Conservation (phyloP, 2,888 invertebrate species). For the Apamea anceps region DNA sequence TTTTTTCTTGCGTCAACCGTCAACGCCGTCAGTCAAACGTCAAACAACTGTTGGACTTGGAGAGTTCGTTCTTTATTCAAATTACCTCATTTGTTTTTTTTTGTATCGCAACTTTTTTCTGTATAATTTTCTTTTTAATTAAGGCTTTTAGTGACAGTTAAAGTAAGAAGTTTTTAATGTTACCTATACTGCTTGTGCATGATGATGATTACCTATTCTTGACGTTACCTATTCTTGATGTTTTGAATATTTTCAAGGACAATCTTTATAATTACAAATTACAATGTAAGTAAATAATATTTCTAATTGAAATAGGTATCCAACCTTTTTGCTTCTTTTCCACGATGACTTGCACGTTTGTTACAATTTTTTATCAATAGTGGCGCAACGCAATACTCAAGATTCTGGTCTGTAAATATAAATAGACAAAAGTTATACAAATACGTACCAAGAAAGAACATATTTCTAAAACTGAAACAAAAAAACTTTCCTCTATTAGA, state of each 20-base stretch:
- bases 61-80: slow-evolving; percentile 37
- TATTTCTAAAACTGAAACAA: slow-evolving; percentile 49
- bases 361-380: slow-evolving; percentile 1
- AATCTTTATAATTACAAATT: slow-evolving; percentile 14
- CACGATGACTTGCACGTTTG: slow-evolving; percentile 1
- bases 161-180: neutral
- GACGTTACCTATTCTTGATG: neutral
- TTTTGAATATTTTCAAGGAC: slow-evolving; percentile 7
- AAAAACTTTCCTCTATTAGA: slow-evolving; percentile 54
- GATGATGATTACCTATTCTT: too few relatives aligned
- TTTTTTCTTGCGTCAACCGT: slow-evolving; percentile 50
- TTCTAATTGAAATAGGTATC: slow-evolving; percentile 1
- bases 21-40: slow-evolving; percentile 33
- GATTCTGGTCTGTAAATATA: slow-evolving; percentile 11
- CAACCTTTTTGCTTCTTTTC: slow-evolving; percentile 10
- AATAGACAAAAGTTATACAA: slow-evolving; percentile 25
- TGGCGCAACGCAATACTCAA: slow-evolving; percentile 2
- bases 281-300: slow-evolving; percentile 3
- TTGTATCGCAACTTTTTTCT: neutral
- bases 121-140: slow-evolving; percentile 21
- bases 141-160: neutral
- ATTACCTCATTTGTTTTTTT: neutral
- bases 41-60: slow-evolving; percentile 28
- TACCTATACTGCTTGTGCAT: neutral
- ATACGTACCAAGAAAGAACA: slow-evolving; percentile 3